These are phyloP conservation scores for Nothocercus nigrocapillus DNA, from an alignment of 2,113 vertebrate genomes.

Conservation along the genomic window DNA sequence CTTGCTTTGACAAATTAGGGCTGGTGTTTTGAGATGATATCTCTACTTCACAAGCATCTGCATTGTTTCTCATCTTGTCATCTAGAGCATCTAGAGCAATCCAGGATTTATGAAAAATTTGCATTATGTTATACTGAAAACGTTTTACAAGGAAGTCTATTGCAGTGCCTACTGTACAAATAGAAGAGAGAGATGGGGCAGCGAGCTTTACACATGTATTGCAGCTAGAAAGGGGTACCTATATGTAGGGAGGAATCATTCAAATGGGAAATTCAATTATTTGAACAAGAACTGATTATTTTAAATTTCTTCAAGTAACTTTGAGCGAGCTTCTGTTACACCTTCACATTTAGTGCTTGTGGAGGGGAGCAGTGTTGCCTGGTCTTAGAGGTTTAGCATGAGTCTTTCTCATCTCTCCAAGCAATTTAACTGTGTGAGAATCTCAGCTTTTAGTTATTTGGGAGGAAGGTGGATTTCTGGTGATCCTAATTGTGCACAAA, in stretches of 20 bases:
- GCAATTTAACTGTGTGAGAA: not conserved
- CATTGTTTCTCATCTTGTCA: not conserved
- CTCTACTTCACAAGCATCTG: not conserved
- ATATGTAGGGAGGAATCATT: not conserved
- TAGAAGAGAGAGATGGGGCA: not conserved
- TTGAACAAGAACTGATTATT: not conserved
- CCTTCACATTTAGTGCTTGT: not conserved
- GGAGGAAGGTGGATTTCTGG: not conserved
- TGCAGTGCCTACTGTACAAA: not conserved
- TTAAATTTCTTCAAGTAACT: not conserved
- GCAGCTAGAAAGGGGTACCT: not conserved
- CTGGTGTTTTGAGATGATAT: not conserved
- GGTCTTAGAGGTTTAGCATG: fast-evolving
- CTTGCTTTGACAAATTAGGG: not conserved
- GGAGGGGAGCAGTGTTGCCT: not conserved
- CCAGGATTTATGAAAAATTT: not conserved
- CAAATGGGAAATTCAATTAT: not conserved
- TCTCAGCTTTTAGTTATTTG: not conserved
- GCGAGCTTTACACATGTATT: not conserved
- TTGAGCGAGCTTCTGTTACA: not conserved
- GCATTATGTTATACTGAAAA: not conserved
- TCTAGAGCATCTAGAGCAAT: not conserved
- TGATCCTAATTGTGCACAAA: not conserved
- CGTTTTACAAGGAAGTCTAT: not conserved
- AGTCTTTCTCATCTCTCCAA: not conserved